Percentiles rank a stretch among this genome's conserved stretches.
Conservation (phyloP, 2,113 vertebrate genomes). For the Azemiops feae region DNA sequence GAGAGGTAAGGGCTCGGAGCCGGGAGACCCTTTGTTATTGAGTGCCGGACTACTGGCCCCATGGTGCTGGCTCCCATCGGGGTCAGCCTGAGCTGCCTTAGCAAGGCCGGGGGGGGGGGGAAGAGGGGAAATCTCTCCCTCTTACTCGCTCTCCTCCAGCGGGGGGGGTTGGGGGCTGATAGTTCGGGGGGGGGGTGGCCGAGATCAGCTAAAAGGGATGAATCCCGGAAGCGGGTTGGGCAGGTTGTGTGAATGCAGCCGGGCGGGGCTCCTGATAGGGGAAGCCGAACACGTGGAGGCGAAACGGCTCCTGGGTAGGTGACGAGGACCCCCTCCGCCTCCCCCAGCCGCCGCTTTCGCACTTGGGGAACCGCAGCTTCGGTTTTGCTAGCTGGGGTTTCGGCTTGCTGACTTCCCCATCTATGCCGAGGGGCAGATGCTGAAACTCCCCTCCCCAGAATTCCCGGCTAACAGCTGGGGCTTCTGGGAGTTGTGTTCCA, state of each 20-base stretch:
- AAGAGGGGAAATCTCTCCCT: rapidly evolving
- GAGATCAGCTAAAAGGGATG: neutral
- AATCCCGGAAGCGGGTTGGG: neutral
- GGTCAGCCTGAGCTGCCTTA: neutral
- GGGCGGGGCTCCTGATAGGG: neutral
- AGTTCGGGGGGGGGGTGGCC: no score
- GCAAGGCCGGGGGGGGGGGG: neutral
- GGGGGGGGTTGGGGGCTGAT: neutral
- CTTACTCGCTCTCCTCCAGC: neutral
- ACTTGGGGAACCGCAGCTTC: neutral
- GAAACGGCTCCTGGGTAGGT: neutral
- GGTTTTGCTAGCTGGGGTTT: neutral
- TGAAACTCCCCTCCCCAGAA: neutral
- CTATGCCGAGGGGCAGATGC: neutral
- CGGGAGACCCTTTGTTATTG: neutral
- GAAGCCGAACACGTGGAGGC: neutral
- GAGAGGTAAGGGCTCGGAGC: neutral
- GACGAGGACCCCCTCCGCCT: neutral
- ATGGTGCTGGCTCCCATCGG: neutral
- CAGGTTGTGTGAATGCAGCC: neutral
- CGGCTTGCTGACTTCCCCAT: neutral
- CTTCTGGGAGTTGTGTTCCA: neutral
- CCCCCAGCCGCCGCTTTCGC: no score
- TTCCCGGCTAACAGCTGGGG: neutral
- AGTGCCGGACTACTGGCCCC: neutral